Base-by-base conservation (phyloP, 2,888 invertebrate genomes). In the Leptopilina myrica region DNA sequence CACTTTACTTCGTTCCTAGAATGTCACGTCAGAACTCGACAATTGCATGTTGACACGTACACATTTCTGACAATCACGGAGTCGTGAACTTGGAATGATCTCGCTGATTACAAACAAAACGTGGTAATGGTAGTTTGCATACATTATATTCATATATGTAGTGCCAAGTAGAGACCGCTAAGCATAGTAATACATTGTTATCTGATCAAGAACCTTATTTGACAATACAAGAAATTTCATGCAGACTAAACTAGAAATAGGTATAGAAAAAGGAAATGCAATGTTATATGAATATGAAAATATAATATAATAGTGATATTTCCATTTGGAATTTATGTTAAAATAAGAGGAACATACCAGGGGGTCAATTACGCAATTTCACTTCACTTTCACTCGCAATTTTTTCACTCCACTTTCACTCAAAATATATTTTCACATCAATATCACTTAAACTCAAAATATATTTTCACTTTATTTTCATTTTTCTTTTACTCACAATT, bases 31-130 rank as follows among this genome's bases (percentile, higher is more conserved):
- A 14, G n/a, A 73, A n/a, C 73, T 49, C 33, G 53, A 53, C 56
- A 73, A 56, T 56, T 33, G 73, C 56, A 73, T 56, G 53, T 73
- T 73, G 73, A 73, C 73, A 73, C 73, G 73, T 73, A 73, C 56
- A 73, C 56, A 33, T 56, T 73, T 73, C 73, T 73, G 73, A 73
- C 26, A 73, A 73, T 56, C 73, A 33, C 33, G 33, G n/a, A 73
- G 56, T 73, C 56, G n/a, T 73, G 73, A 73, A 73, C 56, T 73
- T 53, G 56, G 40, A 73, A 33, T 56, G 73, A 73, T 73, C 11
- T 56, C 33, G 53, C 56, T 73, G 73, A 73, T 73, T 73, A 56
- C 73, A 56, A 73, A 73, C 53, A 73, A 73, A 73, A 56, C 6
- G 62, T 49, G 46, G 53, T n/a, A 79, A 79, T 66, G 49, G 62